phyloP scores from a whole-genome alignment of 2,113 vertebrate genomes.

The Hypomesus transpacificus region DNA sequence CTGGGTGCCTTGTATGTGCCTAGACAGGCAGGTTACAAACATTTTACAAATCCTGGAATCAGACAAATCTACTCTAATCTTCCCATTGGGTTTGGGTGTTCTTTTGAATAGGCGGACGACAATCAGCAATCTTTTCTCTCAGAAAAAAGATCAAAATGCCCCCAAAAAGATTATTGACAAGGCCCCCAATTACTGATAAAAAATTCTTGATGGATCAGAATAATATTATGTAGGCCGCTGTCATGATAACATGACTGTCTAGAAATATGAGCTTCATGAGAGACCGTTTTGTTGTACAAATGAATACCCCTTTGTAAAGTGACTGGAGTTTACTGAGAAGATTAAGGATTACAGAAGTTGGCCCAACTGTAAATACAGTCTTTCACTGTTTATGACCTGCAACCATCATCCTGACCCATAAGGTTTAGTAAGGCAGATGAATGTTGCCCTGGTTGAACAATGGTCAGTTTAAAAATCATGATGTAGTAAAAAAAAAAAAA shows the following conservation, averaged over 20 bases:
- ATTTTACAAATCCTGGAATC: slow-evolving; percentile 1
- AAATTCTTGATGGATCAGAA: too few species aligned
- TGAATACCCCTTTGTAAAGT: slow-evolving; percentile 38
- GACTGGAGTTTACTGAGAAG: slow-evolving; percentile 46
- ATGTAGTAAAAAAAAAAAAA: too few species aligned
- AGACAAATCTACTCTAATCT: slow-evolving; percentile 1
- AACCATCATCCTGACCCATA: slow-evolving; percentile 35
- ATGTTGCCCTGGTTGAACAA: not conserved
- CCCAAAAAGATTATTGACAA: not conserved
- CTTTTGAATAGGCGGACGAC: not conserved
- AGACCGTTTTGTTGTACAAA: slow-evolving; percentile 12
- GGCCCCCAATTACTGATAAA: not conserved
- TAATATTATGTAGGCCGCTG: too few species aligned
- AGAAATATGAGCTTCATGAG: not conserved
- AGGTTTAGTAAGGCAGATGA: slow-evolving; percentile 19
- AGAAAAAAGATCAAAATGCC: not conserved
- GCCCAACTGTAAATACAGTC: slow-evolving; percentile 27
- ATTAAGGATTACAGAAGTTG: slow-evolving; percentile 50
- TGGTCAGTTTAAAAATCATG: not conserved
- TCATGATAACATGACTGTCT: too few species aligned
- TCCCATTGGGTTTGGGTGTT: not conserved
- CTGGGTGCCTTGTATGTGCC: not conserved
- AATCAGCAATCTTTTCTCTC: not conserved
- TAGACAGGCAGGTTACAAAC: not conserved
- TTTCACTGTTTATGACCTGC: slow-evolving; percentile 36